phyloP scores from a whole-genome alignment of 2,797 vertebrate genomes.

The Hirundo rustica region DNA sequence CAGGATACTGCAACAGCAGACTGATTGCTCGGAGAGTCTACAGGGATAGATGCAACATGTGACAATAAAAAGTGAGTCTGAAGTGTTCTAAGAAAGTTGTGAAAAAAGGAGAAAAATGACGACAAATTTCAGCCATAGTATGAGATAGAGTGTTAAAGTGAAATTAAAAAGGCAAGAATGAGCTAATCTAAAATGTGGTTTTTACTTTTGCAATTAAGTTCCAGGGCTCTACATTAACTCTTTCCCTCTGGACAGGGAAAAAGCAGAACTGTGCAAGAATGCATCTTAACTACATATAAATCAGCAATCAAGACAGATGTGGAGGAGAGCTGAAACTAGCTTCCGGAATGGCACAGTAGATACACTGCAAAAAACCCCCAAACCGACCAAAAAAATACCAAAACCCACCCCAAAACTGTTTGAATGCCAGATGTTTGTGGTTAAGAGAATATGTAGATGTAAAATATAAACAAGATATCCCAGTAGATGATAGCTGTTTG shows the following conservation, averaged over 20 bases:
- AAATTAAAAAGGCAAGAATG: constrained; percentile 83
- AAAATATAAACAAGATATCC: constrained; percentile 80
- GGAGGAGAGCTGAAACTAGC: constrained; percentile 79
- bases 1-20: constrained; percentile 70
- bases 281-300: constrained; percentile 77
- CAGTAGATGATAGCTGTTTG: constrained; percentile 77
- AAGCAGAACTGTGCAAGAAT: constrained; percentile 78
- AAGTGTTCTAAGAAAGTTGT: constrained; percentile 80
- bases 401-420: constrained; percentile 66
- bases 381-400: constrained; percentile 42
- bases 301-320: constrained; percentile 82
- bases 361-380: constrained; percentile 59
- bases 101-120: constrained; percentile 80
- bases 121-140: constrained; percentile 79
- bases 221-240: constrained; percentile 82
- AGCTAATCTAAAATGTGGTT: constrained; percentile 76
- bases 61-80: constrained; percentile 81
- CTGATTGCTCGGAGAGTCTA: constrained; percentile 72
- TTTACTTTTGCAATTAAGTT: constrained; percentile 72
- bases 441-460: constrained; percentile 82
- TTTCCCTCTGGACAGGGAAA: constrained; percentile 78
- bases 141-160: constrained; percentile 80
- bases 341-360: constrained; percentile 75
- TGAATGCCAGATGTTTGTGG: constrained; percentile 74
- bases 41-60: constrained; percentile 80